These are phyloP conservation scores for Dicrurus megarhynchus DNA, from an alignment of 2,113 vertebrate species.

Conservation along the genomic window DNA sequence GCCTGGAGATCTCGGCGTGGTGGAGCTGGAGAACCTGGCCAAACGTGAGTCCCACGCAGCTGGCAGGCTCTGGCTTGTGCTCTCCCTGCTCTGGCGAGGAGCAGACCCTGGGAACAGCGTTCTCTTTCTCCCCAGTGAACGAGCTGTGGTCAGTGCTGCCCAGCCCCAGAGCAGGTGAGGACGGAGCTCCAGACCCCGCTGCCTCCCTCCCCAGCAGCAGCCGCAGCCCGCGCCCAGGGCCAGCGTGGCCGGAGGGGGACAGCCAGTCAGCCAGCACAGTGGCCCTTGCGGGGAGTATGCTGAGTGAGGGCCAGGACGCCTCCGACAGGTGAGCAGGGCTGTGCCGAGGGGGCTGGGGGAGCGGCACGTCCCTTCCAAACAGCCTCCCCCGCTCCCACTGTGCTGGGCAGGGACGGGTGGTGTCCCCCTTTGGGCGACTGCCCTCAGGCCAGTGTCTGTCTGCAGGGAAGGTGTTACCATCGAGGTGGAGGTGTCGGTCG, in stretches of 20 bases:
- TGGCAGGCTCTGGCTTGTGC: not conserved
- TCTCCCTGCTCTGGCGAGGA: rapidly evolving
- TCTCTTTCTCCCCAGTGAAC: conserved; percentile 68
- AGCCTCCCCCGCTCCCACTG: rapidly evolving
- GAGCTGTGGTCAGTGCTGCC: conserved; percentile 80
- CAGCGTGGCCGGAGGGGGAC: conserved; percentile 18
- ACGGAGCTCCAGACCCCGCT: conserved; percentile 64
- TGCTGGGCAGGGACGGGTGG: rapidly evolving
- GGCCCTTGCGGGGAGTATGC: conserved; percentile 57
- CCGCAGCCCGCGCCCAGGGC: not conserved
- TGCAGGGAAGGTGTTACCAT: conserved; percentile 18
- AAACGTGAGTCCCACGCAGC: conserved; percentile 70
- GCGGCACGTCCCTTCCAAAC: not conserved
- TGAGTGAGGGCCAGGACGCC: conserved; percentile 48
- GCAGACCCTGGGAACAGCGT: rapidly evolving
- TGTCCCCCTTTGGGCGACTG: not conserved
- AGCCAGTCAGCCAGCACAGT: conserved; percentile 52
- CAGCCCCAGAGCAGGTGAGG: conserved; percentile 56
- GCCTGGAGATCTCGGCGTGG: conserved; percentile 58
- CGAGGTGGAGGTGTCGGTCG: conserved; percentile 83
- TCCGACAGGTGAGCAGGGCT: conserved; percentile 63
- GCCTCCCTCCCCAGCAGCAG: conserved; percentile 68
- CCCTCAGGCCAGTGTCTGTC: not conserved
- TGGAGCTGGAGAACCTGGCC: conserved; percentile 65
- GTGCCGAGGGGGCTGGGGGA: not conserved